phyloP scores from a whole-genome alignment of 2,888 invertebrate genomes.

The Blera fallax region DNA sequence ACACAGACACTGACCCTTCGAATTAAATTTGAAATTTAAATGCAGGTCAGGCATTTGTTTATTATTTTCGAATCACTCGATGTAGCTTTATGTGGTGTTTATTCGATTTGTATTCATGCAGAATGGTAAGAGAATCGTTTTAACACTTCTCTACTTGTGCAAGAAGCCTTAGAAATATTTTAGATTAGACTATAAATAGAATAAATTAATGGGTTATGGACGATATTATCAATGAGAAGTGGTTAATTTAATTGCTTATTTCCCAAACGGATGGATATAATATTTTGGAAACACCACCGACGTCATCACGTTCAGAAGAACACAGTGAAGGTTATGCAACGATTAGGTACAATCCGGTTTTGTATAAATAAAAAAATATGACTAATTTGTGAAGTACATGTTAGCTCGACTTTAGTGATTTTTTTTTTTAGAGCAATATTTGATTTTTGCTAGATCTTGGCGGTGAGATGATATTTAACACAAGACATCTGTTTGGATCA shows the following conservation, averaged over 20 bases:
- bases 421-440: neutral
- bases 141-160: neutral
- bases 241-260: slow-evolving; percentile 10
- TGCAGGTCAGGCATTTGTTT: slow-evolving; percentile 33
- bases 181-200: neutral
- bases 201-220: neutral
- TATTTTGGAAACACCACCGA: slow-evolving; percentile 24
- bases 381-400: neutral
- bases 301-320: neutral
- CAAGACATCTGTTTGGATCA: neutral
- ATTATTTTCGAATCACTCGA: neutral
- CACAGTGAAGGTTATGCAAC: neutral
- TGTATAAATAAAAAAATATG: neutral
- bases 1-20: slow-evolving; percentile 12
- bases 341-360: slow-evolving; percentile 21
- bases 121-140: neutral
- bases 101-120: slow-evolving; percentile 24
- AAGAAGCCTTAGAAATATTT: neutral
- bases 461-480: neutral
- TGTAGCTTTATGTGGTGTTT: neutral
- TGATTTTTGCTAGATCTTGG: neutral
- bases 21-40: slow-evolving; percentile 59
- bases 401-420: neutral
- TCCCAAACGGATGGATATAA: neutral
- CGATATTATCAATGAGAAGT: neutral